phyloP scores from a whole-genome alignment of 2,888 invertebrate genomes.

The Latrodectus elegans region DNA sequence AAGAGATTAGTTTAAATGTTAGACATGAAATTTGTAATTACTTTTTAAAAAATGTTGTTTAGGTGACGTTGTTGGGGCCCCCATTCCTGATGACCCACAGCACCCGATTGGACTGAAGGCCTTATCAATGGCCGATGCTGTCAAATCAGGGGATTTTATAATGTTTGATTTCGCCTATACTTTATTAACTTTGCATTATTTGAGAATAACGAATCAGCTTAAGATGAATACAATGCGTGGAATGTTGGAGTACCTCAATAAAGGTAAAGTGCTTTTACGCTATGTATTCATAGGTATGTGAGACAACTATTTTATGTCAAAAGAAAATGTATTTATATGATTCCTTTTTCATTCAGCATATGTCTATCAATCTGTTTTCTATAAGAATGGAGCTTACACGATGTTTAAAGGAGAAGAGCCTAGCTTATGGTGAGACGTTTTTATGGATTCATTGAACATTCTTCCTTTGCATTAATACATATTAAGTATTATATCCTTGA shows the following conservation, averaged over 20 bases:
- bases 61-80: slow-evolving; percentile 71
- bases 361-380: slow-evolving; percentile 69
- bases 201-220: slow-evolving; percentile 78
- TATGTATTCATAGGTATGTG: no score
- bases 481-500: no score
- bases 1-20: no score
- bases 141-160: slow-evolving; percentile 75
- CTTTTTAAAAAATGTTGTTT: neutral
- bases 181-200: slow-evolving; percentile 78
- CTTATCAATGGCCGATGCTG: slow-evolving; percentile 62
- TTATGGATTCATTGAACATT: neutral
- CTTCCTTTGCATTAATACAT: neutral
- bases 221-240: slow-evolving; percentile 75
- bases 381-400: slow-evolving; percentile 74
- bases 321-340: neutral
- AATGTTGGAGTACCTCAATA: slow-evolving; percentile 75
- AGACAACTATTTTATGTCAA: no score
- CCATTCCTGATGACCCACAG: slow-evolving; percentile 47
- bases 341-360: slow-evolving; percentile 50
- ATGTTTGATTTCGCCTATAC: slow-evolving; percentile 79
- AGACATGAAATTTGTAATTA: no score
- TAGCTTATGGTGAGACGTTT: slow-evolving; percentile 75
- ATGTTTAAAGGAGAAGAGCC: slow-evolving; percentile 75
- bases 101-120: slow-evolving; percentile 48
- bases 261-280: slow-evolving; percentile 34